Conservation (phyloP, 2,888 invertebrate species). For the Drosophila nigricruria region DNA sequence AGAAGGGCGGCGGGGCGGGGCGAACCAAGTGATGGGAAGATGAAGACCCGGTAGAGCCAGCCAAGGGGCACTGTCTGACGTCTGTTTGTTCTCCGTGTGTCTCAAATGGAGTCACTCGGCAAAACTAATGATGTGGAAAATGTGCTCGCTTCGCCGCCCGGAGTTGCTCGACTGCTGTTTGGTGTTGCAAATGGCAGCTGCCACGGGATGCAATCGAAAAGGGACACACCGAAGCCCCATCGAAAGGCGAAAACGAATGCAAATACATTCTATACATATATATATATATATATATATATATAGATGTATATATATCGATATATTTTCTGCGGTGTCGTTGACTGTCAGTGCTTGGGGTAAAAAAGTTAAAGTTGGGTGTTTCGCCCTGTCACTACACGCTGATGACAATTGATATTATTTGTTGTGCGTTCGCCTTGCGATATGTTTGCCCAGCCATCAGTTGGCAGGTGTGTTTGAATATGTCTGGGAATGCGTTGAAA, state of each 20-base stretch:
- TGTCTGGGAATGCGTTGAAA: background rate
- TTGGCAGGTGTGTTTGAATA: constrained; percentile 23
- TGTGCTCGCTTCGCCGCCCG: constrained; percentile 58
- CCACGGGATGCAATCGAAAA: constrained; percentile 17
- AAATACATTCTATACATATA: constrained; percentile 27
- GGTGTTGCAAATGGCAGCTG: constrained; percentile 52
- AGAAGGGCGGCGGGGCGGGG: background rate
- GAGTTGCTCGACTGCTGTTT: constrained; percentile 51
- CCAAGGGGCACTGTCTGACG: constrained; percentile 3
- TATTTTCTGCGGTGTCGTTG: constrained; percentile 30
- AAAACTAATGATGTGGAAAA: constrained; percentile 83
- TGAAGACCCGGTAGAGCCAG: constrained; percentile 1
- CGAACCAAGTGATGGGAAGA: background rate
- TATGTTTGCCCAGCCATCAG: constrained; percentile 49
- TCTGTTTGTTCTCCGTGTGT: constrained; percentile 52
- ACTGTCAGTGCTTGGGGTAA: constrained; percentile 19
- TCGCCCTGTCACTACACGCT: constrained; percentile 45
- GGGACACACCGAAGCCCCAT: constrained; percentile 28
- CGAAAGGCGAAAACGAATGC: constrained; percentile 53
- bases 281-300: background rate
- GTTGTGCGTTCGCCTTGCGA: constrained; percentile 54
- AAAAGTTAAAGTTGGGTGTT: background rate
- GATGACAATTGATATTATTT: constrained; percentile 79
- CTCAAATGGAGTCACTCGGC: constrained; percentile 79
- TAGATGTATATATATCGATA: constrained; percentile 10